Base-by-base conservation (phyloP, 2,888 invertebrate species). In the Rhyacophila evoluta region DNA sequence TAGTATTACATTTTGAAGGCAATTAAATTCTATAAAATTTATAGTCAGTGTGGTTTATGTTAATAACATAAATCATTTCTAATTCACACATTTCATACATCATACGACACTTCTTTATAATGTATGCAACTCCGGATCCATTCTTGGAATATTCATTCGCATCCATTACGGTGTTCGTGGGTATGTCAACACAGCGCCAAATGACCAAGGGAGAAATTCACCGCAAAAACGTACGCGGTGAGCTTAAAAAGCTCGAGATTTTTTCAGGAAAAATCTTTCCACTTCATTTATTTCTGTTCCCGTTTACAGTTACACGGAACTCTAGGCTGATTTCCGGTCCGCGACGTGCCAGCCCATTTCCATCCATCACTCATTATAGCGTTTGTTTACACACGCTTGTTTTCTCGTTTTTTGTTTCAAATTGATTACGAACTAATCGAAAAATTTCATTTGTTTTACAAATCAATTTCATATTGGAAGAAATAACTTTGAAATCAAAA, bases 241-340 rank as follows among this genome's bases (percentile, higher is more conserved):
- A 15, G 55, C 4, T 15, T 55, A 19, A 19, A 55, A 55, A 55
- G 25, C 8, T 19, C 10, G 55, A 25, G 55, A 55, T 25, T 55
- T 55, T 55, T 33, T 19, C 10, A 3, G 41, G 55, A 10, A 25
- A 55, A 55, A 55, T 55, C 55, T 55, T 55, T 55, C 25, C 25
- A 55, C 55, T 55, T 55, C 55, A 55, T 55, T 55, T 55, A 25
- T 55, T 55, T 55, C 6, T 55, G 55, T 25, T 55, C 12, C 10
- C 55, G 55, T 19, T 55, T 55, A 55, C 55, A 1, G 55, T 55
- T 55, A 55, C 55, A 55, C 19, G 25, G 55, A 55, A 55, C 55
- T 55, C 25, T 55, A 19, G 55, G 10, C 55, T 55, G 55, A 55
- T 55, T 19, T 55, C 55, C 55, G 55, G 55, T 12, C 55, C 55